Conservation (phyloP, 2,888 invertebrate genomes). For the Hypena proboscidalis region DNA sequence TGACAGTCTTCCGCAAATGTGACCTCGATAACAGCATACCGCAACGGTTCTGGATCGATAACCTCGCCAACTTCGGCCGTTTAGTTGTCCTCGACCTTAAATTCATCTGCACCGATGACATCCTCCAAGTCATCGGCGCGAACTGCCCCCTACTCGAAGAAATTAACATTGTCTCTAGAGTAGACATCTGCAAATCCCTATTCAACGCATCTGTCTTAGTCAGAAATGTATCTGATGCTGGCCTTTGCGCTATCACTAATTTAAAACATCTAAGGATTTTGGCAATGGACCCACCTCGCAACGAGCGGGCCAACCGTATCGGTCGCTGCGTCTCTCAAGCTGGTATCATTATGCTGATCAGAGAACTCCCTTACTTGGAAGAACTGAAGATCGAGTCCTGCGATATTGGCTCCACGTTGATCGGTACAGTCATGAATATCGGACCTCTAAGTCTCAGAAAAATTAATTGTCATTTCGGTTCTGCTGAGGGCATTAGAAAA, state of each 20-base stretch:
- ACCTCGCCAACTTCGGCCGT: constrained; percentile 65
- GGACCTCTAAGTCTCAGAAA: constrained; percentile 74
- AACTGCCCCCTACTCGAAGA: constrained; percentile 74
- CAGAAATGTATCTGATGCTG: constrained; percentile 78
- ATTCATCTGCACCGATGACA: constrained; percentile 82
- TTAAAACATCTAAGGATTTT: constrained; percentile 71
- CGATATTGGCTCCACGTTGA: constrained; percentile 78
- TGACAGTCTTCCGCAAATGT: constrained; percentile 78
- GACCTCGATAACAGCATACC: constrained; percentile 77
- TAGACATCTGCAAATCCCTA: constrained; percentile 76
- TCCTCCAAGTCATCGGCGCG: constrained; percentile 70
- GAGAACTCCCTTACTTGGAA: constrained; percentile 72
- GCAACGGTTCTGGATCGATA: constrained; percentile 72
- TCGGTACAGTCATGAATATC: constrained; percentile 63
- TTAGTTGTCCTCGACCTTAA: constrained; percentile 77
- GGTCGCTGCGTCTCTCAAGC: constrained; percentile 78
- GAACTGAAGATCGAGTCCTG: constrained; percentile 79
- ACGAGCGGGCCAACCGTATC: constrained; percentile 71
- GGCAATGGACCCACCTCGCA: constrained; percentile 79
- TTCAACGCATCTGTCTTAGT: constrained; percentile 79
- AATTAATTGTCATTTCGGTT: constrained; percentile 78
- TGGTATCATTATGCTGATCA: constrained; percentile 73
- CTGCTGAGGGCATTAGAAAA: constrained; percentile 72
- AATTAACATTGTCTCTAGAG: constrained; percentile 78
- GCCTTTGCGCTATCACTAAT: constrained; percentile 67